Conservation (phyloP, 2,113 vertebrate species). For the Collichthys lucidus region DNA sequence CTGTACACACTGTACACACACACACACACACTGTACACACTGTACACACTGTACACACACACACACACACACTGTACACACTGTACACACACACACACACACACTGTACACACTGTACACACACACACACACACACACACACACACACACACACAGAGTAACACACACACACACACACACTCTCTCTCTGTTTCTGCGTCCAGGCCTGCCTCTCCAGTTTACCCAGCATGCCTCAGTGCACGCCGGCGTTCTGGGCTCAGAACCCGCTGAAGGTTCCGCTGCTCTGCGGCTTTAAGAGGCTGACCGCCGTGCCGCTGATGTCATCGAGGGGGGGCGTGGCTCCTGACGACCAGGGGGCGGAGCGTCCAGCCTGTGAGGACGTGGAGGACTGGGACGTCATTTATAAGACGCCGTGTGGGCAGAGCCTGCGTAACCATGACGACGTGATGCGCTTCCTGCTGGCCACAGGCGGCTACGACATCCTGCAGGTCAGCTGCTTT, state of each 20-base stretch:
- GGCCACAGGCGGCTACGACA: constrained; percentile 84
- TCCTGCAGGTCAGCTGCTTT: constrained; percentile 81
- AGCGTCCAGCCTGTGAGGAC: background rate
- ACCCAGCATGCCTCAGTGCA: constrained; percentile 54
- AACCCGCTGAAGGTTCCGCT: constrained; percentile 91
- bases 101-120: no score
- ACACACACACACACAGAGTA: no score
- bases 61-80: no score
- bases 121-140: no score
- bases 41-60: no score
- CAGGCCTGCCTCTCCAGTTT: constrained; percentile 82
- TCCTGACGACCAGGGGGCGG: fast-evolving
- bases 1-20: no score
- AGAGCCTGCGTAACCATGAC: constrained; percentile 83
- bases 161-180: no score
- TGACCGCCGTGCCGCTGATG: constrained; percentile 75
- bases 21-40: no score
- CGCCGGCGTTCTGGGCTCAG: constrained; percentile 78
- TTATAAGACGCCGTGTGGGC: constrained; percentile 93
- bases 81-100: no score
- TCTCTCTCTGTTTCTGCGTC: background rate
- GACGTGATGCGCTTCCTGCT: constrained; percentile 89
- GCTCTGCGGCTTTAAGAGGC: constrained; percentile 88
- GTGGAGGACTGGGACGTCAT: constrained; percentile 77
- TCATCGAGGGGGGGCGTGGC: background rate